Evolutionary conservation across 2,797 vertebrate genomes (phyloP), one percentile per base, ranked within the genome.

Genomic region (Tauraco hartlaubi): DNA sequence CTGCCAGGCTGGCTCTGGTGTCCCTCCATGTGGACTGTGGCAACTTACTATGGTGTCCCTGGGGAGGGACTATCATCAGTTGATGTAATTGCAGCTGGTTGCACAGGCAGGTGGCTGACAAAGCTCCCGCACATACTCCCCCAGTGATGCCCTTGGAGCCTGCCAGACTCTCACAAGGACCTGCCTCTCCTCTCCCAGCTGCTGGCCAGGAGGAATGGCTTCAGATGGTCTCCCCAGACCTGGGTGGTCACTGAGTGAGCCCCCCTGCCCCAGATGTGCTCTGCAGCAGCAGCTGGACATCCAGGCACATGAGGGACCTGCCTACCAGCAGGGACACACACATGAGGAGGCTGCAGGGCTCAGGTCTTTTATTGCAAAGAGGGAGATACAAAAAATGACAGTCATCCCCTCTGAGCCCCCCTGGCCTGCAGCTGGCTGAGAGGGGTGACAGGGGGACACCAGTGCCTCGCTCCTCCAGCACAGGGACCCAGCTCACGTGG

Each of bases 331-430:
- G 71, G 64, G 56, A 91, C 15, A 66, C 49, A 92, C 19, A 94
- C 37, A 85, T 4, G 15, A 80, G 71, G 67, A 91, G 72, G 92
- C 59, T 66, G 62, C 48, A 69, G 91, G 92, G 87, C 75, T 96
- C 77, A 54, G 35, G 78, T 80, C 81, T 90, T 97, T 97, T 97
- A 97, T 97, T 97, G 96, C 93, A 96, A 97, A 97, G 92, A 93
- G 49, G 63, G 88, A 97, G 51, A 66, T 92, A 94, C 4, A 19
- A 94, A 95, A 93, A 92, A 88, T 44, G 91, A 80, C 29, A 26
- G 67, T 80, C 46, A 59, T 41, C 80, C 85, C 31, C n/a, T 66
- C 59, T 18, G 37, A 77, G 49, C 62, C 17, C 67, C 68, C 48
- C 20, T 17, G 39, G 58, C 78, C 82, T 71, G 62, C 37, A 66